Conservation (phyloP, 2,797 vertebrate genomes). For the Sebastes trivittatus region DNA sequence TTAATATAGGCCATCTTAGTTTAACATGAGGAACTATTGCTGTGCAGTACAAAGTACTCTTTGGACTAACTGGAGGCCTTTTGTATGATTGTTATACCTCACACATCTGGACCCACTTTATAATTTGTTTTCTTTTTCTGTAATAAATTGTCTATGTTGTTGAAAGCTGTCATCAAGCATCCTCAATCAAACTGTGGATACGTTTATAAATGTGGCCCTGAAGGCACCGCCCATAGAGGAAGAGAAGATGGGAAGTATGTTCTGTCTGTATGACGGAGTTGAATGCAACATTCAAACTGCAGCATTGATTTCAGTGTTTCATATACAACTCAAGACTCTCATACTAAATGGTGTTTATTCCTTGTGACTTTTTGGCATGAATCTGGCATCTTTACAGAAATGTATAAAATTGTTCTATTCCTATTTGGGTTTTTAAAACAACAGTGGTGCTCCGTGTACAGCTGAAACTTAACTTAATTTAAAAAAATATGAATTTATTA, state of each 20-base stretch:
- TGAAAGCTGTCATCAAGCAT: not conserved
- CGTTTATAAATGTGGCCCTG: not conserved
- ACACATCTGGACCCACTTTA: not conserved
- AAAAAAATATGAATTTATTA: not conserved
- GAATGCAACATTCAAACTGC: not conserved
- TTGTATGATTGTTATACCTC: slow-evolving; percentile 11
- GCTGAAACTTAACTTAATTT: not conserved
- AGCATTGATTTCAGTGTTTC: not conserved
- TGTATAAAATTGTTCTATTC: not conserved
- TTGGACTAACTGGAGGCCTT: not conserved
- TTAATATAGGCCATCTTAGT: not conserved
- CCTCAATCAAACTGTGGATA: not conserved
- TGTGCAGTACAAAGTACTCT: not conserved
- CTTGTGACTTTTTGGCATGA: not conserved
- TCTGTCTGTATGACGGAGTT: not conserved
- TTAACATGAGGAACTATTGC: slow-evolving; percentile 11
- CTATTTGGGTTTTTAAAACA: not conserved
- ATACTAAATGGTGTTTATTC: slow-evolving; percentile 41
- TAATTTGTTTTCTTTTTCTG: slow-evolving; percentile 9
- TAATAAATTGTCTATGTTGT: slow-evolving; percentile 48
- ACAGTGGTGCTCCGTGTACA: not conserved
- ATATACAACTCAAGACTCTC: not conserved
- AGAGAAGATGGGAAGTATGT: not conserved
- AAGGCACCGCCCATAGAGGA: not conserved
- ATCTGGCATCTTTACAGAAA: not conserved